These are phyloP conservation scores for Edolisoma coerulescens DNA, from an alignment of 2,113 vertebrate genomes.

Conservation along the genomic window DNA sequence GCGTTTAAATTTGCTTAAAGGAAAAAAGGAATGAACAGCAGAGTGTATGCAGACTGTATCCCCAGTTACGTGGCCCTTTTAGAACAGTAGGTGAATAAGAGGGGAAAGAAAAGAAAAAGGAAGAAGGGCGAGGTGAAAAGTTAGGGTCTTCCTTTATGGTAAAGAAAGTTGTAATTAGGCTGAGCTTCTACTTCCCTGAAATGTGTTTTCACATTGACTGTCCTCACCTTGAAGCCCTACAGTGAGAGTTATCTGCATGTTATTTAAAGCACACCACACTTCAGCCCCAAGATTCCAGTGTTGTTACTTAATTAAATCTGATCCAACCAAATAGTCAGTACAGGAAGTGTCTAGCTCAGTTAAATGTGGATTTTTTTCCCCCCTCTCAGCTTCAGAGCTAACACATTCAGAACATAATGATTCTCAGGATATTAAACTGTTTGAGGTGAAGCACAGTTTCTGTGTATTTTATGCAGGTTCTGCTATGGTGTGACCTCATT, in stretches of 20 bases:
- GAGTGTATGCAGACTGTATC: not conserved
- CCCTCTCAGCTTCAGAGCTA: not conserved
- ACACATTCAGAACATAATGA: not conserved
- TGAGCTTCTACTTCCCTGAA: not conserved
- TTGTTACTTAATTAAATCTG: not conserved
- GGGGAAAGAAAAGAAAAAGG: too few species aligned
- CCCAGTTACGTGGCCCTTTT: not conserved
- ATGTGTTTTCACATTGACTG: not conserved
- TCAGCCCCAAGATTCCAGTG: not conserved
- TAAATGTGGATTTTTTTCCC: not conserved
- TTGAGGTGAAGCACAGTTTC: not conserved
- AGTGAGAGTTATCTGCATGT: not conserved
- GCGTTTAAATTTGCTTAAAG: not conserved
- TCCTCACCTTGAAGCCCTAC: not conserved
- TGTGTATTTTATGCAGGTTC: not conserved
- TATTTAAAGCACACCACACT: not conserved
- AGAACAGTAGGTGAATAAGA: not conserved
- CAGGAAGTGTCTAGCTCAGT: not conserved
- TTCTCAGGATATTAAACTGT: not conserved
- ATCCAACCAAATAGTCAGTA: not conserved
- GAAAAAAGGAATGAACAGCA: not conserved
- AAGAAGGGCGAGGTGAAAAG: not conserved
- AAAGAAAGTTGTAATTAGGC: not conserved
- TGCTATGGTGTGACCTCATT: not conserved
- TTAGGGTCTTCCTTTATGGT: not conserved